Evolutionary conservation across 2,888 invertebrate species (phyloP), one percentile per base, ranked within the genome.

Genomic region (Rosalia funebris): DNA sequence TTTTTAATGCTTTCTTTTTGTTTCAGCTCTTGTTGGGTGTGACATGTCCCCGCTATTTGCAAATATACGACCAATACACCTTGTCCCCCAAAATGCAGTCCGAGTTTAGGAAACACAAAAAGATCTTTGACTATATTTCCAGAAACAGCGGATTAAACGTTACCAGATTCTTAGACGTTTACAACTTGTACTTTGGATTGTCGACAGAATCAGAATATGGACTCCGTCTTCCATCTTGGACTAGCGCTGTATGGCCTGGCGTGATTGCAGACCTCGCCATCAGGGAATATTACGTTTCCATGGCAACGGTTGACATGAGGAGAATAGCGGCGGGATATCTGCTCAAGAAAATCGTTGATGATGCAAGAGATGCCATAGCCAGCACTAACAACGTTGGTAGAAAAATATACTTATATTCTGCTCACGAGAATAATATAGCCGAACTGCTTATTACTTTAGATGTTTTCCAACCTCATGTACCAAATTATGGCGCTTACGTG

Each of bases 171-270:
- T 84, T 85, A 36, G 87, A 87, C 70, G 83, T 87, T 2, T 85
- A 86, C 58, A 85, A 85, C 12, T 72, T 89, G 1, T 88, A 86
- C 69, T 83, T 85, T 48, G 88, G 88, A 0, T 73, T 89, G 19
- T 77, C 83, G 63, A 87, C 88, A 0, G 88, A 89, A 82, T 86
- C 87, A 44, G 77, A 77, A 25, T 71, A 75, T 63, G 78, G 79
- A 37, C 65, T 82, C 12, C 19, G 65, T n/a, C 68, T 83, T 7
- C 83, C 83, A 0, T 57, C 67, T 14, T 84, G 84, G 84, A 76
- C 82, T 0, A 59, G 69, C 3, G 67, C 67, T 1, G 74, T 83
- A 9, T 79, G 72, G 71, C 78, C 79, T 2, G 48, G 73, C 56
- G 74, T 79, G 20, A 71, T 77, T 5, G 69, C 74, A 7, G 75